phyloP scores from a whole-genome alignment of 2,113 vertebrate genomes.

The Chionis minor region DNA sequence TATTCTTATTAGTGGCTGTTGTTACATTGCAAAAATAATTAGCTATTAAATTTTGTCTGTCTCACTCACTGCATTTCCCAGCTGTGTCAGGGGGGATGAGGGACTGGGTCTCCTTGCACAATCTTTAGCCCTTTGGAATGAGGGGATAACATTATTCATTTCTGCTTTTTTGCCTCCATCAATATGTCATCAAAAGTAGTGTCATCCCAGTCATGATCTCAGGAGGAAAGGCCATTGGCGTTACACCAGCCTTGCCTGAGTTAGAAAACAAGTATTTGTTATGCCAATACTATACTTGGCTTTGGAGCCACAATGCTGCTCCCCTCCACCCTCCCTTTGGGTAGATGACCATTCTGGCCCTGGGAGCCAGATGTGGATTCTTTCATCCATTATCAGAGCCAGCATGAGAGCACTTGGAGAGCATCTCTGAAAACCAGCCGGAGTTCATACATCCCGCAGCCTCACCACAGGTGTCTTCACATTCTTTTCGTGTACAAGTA shows the following conservation, averaged over 20 bases:
- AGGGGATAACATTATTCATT: background rate
- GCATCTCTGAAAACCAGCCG: background rate
- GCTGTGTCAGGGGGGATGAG: rapidly evolving
- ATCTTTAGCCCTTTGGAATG: background rate
- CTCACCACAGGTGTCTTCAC: background rate
- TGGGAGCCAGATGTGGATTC: background rate
- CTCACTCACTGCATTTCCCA: background rate
- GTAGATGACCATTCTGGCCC: background rate
- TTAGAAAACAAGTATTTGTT: background rate
- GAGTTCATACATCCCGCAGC: background rate
- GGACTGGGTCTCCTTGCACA: background rate
- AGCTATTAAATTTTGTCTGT: background rate
- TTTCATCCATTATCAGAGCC: background rate
- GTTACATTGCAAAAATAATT: background rate
- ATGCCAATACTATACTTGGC: background rate
- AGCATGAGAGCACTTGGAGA: background rate
- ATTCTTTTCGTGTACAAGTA: background rate
- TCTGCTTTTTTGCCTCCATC: background rate
- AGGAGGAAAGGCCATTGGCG: background rate
- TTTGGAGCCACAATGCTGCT: background rate
- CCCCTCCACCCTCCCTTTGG: background rate
- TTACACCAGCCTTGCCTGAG: background rate
- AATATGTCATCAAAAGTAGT: background rate
- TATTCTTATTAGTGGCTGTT: background rate
- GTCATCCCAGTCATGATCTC: background rate